These are phyloP conservation scores for Drosophila dives DNA, from an alignment of 2,888 invertebrate genomes.

Conservation along the genomic window DNA sequence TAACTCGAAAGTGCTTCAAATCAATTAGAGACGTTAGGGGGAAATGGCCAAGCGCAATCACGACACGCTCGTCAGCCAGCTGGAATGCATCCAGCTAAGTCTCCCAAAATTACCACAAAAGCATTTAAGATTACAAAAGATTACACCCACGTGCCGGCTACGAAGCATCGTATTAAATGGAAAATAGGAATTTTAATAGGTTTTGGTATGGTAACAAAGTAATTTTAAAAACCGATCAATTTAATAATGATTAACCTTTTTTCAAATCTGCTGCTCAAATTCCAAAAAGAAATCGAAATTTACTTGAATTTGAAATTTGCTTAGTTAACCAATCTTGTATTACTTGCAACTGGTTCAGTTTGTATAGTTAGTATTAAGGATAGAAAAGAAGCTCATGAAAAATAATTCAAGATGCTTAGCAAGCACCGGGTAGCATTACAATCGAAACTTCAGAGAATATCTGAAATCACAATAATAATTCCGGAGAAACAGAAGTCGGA, in stretches of 20 bases:
- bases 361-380: neutral
- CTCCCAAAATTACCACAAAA: constrained; percentile 2
- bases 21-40: constrained; percentile 51
- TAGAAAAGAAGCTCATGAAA: neutral
- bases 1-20: constrained; percentile 54
- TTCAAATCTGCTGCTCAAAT: neutral
- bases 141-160: neutral
- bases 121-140: neutral
- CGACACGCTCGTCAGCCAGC: constrained; percentile 29
- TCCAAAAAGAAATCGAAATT: neutral
- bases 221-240: no score
- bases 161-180: neutral
- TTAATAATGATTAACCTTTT: no score
- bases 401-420: neutral
- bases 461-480: neutral
- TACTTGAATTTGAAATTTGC: neutral
- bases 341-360: neutral
- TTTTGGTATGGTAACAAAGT: no score
- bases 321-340: neutral
- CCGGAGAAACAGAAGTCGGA: neutral
- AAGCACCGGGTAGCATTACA: neutral
- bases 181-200: no score
- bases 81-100: constrained; percentile 12
- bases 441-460: neutral
- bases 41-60: constrained; percentile 27